phyloP scores from a whole-genome alignment of 2,888 invertebrate genomes.

The Melieria picta region DNA sequence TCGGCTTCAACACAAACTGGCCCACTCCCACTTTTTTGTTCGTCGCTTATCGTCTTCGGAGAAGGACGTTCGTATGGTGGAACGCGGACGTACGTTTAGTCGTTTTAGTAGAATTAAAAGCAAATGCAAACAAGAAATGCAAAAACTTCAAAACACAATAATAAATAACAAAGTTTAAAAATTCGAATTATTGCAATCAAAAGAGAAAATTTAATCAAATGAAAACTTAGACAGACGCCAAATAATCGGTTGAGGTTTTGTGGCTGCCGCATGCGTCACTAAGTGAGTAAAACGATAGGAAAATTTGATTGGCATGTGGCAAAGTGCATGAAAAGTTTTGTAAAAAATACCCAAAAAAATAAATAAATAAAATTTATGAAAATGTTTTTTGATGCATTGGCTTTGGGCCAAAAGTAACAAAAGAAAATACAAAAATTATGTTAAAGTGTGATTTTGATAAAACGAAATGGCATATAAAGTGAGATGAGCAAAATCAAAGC shows the following conservation, averaged over 20 bases:
- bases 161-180: neutral
- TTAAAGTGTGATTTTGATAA: too few relatives aligned
- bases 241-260: neutral
- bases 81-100: constrained; percentile 21
- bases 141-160: neutral
- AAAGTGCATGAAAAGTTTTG: too few relatives aligned
- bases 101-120: constrained; percentile 17
- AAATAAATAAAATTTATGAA: neutral
- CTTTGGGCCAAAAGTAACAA: neutral
- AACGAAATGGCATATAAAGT: too few relatives aligned
- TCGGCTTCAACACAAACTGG: neutral
- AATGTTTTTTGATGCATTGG: neutral
- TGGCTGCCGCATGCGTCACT: neutral
- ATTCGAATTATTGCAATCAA: neutral
- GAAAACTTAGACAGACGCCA: neutral
- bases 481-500: too few relatives aligned
- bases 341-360: neutral
- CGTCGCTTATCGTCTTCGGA: constrained; percentile 44
- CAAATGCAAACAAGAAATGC: constrained; percentile 7
- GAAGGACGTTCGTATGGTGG: constrained; percentile 44
- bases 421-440: too few relatives aligned
- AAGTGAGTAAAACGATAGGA: neutral
- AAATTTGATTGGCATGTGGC: neutral
- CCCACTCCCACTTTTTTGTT: constrained; percentile 33
- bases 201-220: neutral